Evolutionary conservation across 2,888 invertebrate genomes (phyloP).

Genomic region (Acheta domesticus): DNA sequence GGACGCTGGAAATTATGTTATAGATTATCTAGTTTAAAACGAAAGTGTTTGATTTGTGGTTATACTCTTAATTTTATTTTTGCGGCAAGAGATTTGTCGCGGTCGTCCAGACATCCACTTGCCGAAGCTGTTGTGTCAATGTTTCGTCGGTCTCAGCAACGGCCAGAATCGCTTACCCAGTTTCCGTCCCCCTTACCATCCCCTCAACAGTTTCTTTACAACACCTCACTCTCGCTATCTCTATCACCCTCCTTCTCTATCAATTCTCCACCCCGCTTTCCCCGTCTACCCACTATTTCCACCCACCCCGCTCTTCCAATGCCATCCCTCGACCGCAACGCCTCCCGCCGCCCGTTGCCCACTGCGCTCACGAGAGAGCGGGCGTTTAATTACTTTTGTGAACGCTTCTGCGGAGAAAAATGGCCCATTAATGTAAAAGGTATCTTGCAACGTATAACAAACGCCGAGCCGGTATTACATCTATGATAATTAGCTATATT

Average conservation of each 20-base stretch:
- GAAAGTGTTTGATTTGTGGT: no score
- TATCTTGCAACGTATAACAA: conserved; percentile 21
- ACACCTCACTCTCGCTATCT: background rate
- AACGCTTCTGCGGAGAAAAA: conserved; percentile 2
- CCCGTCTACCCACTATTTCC: background rate
- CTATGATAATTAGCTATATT: conserved; percentile 24
- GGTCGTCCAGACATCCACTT: no score
- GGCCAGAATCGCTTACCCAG: no score
- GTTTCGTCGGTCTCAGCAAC: no score
- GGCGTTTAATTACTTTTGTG: conserved; percentile 7
- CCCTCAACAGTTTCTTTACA: no score
- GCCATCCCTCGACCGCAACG: background rate
- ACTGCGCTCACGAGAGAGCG: no score
- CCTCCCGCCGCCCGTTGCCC: background rate
- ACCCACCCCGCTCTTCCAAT: background rate
- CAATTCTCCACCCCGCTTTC: background rate
- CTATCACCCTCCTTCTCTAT: background rate
- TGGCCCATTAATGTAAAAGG: conserved; percentile 18
- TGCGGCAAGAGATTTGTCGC: no score
- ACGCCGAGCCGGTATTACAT: conserved; percentile 21
- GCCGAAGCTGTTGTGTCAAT: no score
- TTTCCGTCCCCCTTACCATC: no score
- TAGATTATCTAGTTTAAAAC: no score
- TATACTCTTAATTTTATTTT: no score
- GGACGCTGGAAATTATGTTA: no score